Base-by-base conservation (phyloP, 2,888 invertebrate genomes). In the Latheticus oryzae region DNA sequence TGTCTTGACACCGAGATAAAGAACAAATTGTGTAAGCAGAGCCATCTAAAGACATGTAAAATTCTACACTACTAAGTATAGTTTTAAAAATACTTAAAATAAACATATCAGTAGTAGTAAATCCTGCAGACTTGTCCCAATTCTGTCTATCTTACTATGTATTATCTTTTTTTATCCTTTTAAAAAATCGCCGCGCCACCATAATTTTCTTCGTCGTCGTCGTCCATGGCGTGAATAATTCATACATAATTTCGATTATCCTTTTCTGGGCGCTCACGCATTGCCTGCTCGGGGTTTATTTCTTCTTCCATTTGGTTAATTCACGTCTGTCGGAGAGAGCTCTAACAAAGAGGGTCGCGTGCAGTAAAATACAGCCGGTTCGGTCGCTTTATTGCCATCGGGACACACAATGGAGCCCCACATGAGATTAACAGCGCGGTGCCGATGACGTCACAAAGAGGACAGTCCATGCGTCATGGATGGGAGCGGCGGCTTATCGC, bases 381-480 rank as follows among this genome's bases (percentile, higher is more conserved):
- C 50, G 54, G 58, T 40, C 59, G 58, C 61, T 64, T 62, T 61
- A 64, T 61, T 57, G 62, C 60, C 60, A 53, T 56, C 62, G 58
- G 63, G 55, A 60, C 60, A 30, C 51, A 60, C 60, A 59, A 61
- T 54, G 52, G 57, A 53, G 60, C 62, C 64, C 65, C 65, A 64
- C 67, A 62, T 64, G 68, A 69, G 68, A 70, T 70, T 70, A 71
- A 70, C 67, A 63, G 62, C 64, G 66, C 60, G 66, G 67, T 65
- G 67, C 58, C 64, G 66, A 56, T 72, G 73, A 72, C 72, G 73
- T 72, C 73, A 71, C 69, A 72, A 70, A 70, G 50, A 50, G 28
- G 37, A 37, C 37, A 28, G 71, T 67, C 65, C 63, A 69, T 67
- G 70, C 69, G 70, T 69, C 68, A 67, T 63, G 63, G 48, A 35